A percentile compares a stretch with the other conserved stretches of the same genome.
These are phyloP conservation scores for Coptotermes formosanus DNA, from an alignment of 1,140 invertebrate genomes.

Conservation along the genomic window DNA sequence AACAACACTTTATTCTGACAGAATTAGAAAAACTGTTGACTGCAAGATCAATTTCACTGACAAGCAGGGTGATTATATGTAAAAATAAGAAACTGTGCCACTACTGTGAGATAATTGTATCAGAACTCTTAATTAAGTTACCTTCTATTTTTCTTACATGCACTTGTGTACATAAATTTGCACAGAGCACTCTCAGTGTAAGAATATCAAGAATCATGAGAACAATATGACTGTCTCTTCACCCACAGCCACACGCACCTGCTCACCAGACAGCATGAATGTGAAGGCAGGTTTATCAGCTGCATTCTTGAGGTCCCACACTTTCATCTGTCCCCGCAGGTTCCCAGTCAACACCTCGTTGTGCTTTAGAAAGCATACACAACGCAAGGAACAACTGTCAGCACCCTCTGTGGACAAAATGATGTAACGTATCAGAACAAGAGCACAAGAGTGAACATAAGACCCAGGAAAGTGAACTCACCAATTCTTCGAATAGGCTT, in stretches of 20 bases:
- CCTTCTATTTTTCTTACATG: too few relatives aligned
- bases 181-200: too few relatives aligned
- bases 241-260: constrained; percentile 44
- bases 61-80: too few relatives aligned
- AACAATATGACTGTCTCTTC: too few relatives aligned
- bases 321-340: constrained; percentile 79
- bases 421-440: constrained; percentile 32
- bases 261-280: constrained; percentile 65
- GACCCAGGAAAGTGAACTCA: constrained; percentile 41
- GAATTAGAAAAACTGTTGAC: too few relatives aligned
- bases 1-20: too few relatives aligned
- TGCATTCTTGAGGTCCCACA: constrained; percentile 74
- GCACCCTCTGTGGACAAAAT: constrained; percentile 60
- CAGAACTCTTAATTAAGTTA: too few relatives aligned
- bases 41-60: too few relatives aligned
- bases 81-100: too few relatives aligned
- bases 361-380: constrained; percentile 72
- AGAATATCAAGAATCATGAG: too few relatives aligned
- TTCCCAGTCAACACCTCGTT: constrained; percentile 81
- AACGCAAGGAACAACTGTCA: constrained; percentile 77
- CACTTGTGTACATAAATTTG: too few relatives aligned
- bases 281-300: constrained; percentile 57
- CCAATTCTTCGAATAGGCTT: constrained; percentile 61
- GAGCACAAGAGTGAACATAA: background rate
- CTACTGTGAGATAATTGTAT: too few relatives aligned